phyloP scores from a whole-genome alignment of 2,888 invertebrate species.

The Ochlodes sylvanus region DNA sequence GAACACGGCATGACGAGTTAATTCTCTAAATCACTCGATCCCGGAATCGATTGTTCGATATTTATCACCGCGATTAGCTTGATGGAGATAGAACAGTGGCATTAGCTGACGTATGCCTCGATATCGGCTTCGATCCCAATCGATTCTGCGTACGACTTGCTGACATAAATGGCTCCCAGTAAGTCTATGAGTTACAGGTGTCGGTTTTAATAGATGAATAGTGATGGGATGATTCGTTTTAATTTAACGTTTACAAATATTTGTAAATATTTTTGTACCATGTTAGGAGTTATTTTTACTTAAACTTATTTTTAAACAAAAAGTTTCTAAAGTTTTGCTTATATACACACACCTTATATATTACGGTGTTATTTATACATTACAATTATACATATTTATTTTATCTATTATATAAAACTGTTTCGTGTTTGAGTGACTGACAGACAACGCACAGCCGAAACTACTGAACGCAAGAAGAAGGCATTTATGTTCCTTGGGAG shows the following conservation, averaged over 20 bases:
- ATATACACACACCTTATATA: too few relatives aligned
- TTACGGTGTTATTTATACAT: too few relatives aligned
- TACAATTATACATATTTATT: too few relatives aligned
- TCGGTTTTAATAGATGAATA: neutral
- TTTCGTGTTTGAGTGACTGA: too few relatives aligned
- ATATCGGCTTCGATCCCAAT: slow-evolving; percentile 29
- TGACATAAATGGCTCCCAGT: slow-evolving; percentile 30
- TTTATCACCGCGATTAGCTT: slow-evolving; percentile 70
- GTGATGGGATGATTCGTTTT: neutral
- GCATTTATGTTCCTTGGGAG: too few relatives aligned
- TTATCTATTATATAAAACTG: too few relatives aligned
- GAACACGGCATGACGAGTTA: slow-evolving; percentile 51
- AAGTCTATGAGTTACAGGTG: slow-evolving; percentile 35
- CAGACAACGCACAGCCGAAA: too few relatives aligned
- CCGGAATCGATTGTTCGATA: slow-evolving; percentile 59
- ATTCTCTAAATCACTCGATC: slow-evolving; percentile 62
- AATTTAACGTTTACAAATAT: neutral
- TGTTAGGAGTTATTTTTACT: too few relatives aligned
- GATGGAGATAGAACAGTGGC: slow-evolving; percentile 69
- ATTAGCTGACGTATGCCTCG: slow-evolving; percentile 64
- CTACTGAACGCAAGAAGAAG: too few relatives aligned
- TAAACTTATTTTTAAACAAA: too few relatives aligned
- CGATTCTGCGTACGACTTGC: slow-evolving; percentile 25
- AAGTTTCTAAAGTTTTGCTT: too few relatives aligned
- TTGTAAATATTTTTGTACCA: too few relatives aligned